phyloP scores from a whole-genome alignment of 2,888 invertebrate genomes.

The Stratiomys singularior region DNA sequence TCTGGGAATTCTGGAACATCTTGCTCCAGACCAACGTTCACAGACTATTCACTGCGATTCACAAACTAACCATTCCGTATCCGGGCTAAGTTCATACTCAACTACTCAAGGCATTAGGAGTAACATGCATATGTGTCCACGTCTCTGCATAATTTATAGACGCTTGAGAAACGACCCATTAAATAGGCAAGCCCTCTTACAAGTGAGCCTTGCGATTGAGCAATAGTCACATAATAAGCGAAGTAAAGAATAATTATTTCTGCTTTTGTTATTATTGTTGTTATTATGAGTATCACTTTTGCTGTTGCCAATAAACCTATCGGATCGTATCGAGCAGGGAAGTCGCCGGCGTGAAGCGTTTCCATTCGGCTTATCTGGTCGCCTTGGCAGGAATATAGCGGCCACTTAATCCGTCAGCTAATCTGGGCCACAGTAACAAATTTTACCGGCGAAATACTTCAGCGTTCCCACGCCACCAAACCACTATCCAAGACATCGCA shows the following conservation, averaged over 20 bases:
- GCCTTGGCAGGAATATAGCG: neutral
- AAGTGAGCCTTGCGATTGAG: neutral
- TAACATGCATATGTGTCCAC: too few relatives aligned
- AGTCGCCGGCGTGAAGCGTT: neutral
- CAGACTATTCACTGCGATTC: too few relatives aligned
- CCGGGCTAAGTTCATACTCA: too few relatives aligned
- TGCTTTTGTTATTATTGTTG: neutral
- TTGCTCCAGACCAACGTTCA: too few relatives aligned
- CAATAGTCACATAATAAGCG: neutral
- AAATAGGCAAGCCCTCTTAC: neutral
- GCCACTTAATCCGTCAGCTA: slow-evolving; percentile 1
- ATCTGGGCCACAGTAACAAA: slow-evolving; percentile 13
- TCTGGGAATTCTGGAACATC: too few relatives aligned
- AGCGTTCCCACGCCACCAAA: slow-evolving; percentile 19
- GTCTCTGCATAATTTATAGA: too few relatives aligned
- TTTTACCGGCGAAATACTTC: slow-evolving; percentile 22
- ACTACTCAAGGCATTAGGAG: too few relatives aligned
- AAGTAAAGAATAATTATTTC: neutral
- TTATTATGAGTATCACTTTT: neutral
- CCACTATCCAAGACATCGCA: neutral
- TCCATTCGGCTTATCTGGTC: slow-evolving; percentile 14
- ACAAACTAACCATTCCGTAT: too few relatives aligned
- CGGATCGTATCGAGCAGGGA: neutral
- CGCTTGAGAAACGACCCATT: neutral
- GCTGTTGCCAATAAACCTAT: neutral